Evolutionary conservation across 2,113 vertebrate species (phyloP), one percentile per base, ranked within the genome.

Genomic region (Taurulus bubalis): DNA sequence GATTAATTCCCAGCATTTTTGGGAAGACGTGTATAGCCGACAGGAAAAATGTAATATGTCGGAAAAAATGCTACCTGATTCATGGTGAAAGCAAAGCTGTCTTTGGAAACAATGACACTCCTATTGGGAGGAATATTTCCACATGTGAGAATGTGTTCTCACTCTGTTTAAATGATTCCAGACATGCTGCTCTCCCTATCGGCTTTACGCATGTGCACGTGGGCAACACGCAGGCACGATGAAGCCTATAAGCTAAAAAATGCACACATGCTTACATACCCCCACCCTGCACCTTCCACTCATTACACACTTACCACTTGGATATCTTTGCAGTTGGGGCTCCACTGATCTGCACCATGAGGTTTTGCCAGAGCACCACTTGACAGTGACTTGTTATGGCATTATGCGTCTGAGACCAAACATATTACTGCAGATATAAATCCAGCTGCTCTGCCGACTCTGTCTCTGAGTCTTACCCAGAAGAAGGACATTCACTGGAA

Each of bases 41-140:
- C 59, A 87, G 80, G 68, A 88, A 86, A 63, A 87, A 83, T 81
- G 36, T 70, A 92, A 91, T 51, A 60, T 85, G 78, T 47, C 67
- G 84, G 85, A 80, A 84, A 88, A 90, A 86, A 88, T 78, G 73
- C 80, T 90, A 93, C 92, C 91, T 93, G 91, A 90, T 83, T 90
- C 85, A 76, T 58, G 16, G 72, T 66, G 69, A 77, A 77, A 75
- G 85, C 65, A 73, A 76, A 70, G 73, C 79, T 78, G 75, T 79
- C 80, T 88, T 87, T 94, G 93, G 93, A 95, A 94, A 94, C 80
- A 93, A 89, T 94, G 92, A 93, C 91, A 89, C 68, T 92, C 75
- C 84, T 93, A 87, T 88, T 89, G 79, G 83, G 82, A 86, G 86
- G 87, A 93, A 75, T 88, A 80, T 89, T 90, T 94, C 90, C 91